Conservation (phyloP, 2,797 vertebrate species). For the Leptatherina wallacei region DNA sequence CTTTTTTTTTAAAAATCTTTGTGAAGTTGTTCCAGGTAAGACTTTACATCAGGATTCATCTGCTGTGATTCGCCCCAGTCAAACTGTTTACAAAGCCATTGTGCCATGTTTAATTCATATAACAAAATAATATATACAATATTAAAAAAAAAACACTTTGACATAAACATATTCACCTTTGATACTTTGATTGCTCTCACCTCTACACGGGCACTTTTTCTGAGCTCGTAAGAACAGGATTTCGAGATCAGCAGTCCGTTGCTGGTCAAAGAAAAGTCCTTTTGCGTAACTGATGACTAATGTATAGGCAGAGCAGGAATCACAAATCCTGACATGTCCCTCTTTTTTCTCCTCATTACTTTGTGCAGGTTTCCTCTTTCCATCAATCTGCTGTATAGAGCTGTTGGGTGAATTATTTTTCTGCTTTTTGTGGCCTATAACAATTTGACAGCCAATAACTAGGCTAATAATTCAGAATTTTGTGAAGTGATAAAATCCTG, state of each 20-base stretch:
- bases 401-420: not conserved
- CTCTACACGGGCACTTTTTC: not conserved
- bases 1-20: not conserved
- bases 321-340: constrained; percentile 7
- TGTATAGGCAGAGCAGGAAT: constrained; percentile 9
- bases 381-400: not conserved
- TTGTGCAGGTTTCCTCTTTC: not conserved
- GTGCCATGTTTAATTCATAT: not conserved
- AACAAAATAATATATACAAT: no score
- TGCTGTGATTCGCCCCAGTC: not conserved
- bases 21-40: not conserved
- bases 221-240: not conserved
- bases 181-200: not conserved
- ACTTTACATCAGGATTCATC: not conserved
- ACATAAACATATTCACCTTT: not conserved
- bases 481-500: constrained; percentile 16
- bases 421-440: not conserved
- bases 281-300: constrained; percentile 11
- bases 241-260: not conserved
- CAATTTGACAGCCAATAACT: constrained; percentile 25
- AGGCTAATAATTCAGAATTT: constrained; percentile 22
- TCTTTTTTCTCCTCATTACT: not conserved
- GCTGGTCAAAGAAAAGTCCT: constrained; percentile 12
- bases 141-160: no score
- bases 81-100: constrained; percentile 13